phyloP scores from a whole-genome alignment of 2,797 vertebrate species.

The Amazona finschi region DNA sequence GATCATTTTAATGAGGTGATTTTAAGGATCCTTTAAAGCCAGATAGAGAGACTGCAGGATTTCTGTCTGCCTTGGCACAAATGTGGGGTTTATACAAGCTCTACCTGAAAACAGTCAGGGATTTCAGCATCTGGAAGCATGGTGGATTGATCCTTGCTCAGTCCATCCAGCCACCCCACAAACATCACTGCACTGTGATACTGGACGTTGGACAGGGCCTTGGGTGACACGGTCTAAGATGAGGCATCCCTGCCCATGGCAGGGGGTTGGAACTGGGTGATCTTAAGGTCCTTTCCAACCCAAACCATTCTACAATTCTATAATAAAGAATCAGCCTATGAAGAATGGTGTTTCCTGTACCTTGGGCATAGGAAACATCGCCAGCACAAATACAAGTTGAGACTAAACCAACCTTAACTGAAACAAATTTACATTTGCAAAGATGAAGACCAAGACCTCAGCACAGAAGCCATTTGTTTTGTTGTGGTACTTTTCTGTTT shows the following conservation, averaged over 20 bases:
- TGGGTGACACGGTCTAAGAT: not conserved
- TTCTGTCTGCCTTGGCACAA: not conserved
- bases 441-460: not conserved
- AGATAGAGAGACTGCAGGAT: not conserved
- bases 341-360: not conserved
- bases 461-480: not conserved
- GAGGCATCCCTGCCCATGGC: not conserved
- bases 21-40: not conserved
- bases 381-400: not conserved
- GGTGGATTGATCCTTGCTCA: not conserved
- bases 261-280: not conserved
- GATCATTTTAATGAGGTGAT: not conserved
- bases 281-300: not conserved
- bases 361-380: not conserved
- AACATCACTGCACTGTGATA: not conserved
- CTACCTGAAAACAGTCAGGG: not conserved
- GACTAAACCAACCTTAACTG: not conserved
- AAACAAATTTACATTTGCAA: not conserved
- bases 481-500: not conserved
- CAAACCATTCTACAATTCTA: not conserved
- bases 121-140: not conserved
- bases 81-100: not conserved
- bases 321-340: not conserved
- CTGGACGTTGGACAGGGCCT: not conserved
- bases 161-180: not conserved